Evolutionary conservation across 2,888 invertebrate species (phyloP).

Genomic region (Palloptera scutellata): DNA sequence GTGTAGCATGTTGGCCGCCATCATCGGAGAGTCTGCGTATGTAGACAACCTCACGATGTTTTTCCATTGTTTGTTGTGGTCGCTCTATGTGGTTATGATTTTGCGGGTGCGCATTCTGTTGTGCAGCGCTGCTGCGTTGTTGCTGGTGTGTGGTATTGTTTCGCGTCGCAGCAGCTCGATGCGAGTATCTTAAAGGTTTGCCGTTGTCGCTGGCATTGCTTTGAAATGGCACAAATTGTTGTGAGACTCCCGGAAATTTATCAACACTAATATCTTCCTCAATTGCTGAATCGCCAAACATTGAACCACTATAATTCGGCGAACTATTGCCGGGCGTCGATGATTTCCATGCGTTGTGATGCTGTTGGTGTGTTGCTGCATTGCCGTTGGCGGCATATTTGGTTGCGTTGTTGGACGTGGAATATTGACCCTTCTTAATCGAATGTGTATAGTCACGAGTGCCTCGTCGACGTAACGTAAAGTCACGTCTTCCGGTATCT

Average conservation of each 20-base stretch:
- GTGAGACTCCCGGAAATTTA: slow-evolving; percentile 61
- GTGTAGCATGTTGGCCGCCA: slow-evolving; percentile 57
- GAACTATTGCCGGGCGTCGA: slow-evolving; percentile 64
- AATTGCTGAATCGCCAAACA: slow-evolving; percentile 64
- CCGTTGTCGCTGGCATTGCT: slow-evolving; percentile 50
- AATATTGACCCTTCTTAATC: slow-evolving; percentile 64
- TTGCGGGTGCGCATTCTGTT: slow-evolving; percentile 34
- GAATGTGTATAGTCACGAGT: slow-evolving; percentile 65
- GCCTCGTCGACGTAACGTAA: slow-evolving; percentile 62
- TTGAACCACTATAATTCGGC: slow-evolving; percentile 64
- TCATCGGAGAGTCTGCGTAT: slow-evolving; percentile 59
- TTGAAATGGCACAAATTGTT: slow-evolving; percentile 59
- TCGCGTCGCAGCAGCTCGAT: slow-evolving; percentile 46
- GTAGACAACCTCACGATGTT: slow-evolving; percentile 62
- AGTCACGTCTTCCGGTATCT: slow-evolving; percentile 63
- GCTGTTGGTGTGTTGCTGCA: slow-evolving; percentile 27
- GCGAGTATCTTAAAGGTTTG: slow-evolving; percentile 55
- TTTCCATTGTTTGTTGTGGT: slow-evolving; percentile 41
- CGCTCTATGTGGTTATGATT: slow-evolving; percentile 10
- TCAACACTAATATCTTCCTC: slow-evolving; percentile 64
- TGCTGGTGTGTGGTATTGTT: slow-evolving; percentile 36
- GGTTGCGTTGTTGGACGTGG: slow-evolving; percentile 46
- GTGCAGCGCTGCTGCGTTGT: slow-evolving; percentile 34
- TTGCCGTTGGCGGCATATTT: slow-evolving; percentile 47
- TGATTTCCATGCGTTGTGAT: slow-evolving; percentile 55